Evolutionary conservation across 2,113 vertebrate genomes (phyloP).

Genomic region (Lycaon pictus): DNA sequence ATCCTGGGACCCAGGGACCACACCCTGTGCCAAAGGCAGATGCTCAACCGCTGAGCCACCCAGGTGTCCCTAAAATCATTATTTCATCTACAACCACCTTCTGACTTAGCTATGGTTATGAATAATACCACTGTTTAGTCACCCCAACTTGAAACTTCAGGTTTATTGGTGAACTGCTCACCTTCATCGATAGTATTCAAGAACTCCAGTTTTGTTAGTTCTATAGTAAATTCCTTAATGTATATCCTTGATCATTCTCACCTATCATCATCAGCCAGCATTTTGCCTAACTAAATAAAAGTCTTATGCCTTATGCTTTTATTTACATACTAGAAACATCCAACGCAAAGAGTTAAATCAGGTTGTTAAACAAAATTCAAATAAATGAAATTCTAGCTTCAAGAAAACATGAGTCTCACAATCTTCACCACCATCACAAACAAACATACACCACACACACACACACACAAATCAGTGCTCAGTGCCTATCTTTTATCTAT

Average conservation of each 20-base stretch:
- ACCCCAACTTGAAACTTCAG: slow-evolving; percentile 19
- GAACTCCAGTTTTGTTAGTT: slow-evolving; percentile 8
- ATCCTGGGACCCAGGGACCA: no score
- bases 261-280: neutral
- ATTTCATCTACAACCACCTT: neutral
- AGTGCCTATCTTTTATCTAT: neutral
- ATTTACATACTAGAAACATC: slow-evolving; percentile 3
- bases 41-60: no score
- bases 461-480: neutral
- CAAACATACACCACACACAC: neutral
- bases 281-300: neutral
- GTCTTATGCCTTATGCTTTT: neutral
- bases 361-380: slow-evolving; percentile 51
- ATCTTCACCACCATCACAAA: neutral
- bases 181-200: neutral
- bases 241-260: neutral
- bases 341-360: slow-evolving; percentile 18
- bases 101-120: neutral
- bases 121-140: neutral
- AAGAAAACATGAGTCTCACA: slow-evolving; percentile 46
- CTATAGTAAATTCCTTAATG: neutral
- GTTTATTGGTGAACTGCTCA: neutral
- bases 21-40: no score
- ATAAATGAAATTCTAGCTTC: slow-evolving; percentile 30
- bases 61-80: neutral